Evolutionary conservation across 1,140 invertebrate species (phyloP), one percentile per base, ranked within the genome.

Genomic region (Euura lappo): DNA sequence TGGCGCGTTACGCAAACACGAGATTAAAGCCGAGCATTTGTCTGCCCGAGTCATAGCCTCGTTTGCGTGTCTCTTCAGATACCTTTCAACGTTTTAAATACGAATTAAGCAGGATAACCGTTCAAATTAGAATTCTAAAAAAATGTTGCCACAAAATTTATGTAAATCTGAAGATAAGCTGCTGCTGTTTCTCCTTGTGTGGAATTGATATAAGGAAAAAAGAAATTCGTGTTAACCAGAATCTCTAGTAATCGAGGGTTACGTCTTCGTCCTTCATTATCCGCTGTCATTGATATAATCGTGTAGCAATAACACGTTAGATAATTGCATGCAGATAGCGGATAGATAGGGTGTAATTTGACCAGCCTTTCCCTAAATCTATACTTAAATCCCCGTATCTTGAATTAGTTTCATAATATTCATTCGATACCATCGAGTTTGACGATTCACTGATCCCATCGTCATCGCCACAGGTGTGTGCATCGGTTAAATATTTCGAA

Each of bases 1-100:
- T 60, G 51, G 51, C 51, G 51, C 13, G 51, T 60, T 60, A 60
- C 51, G 51, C 51, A 60, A 60, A 60, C 51, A 60, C 51, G 51
- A n/a, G 28, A 28, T 28, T 28, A 28, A 28, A 28, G 28, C 28
- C 28, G 28, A 28, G 28, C 4, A n/a, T 60, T 60, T 3, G 51
- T 11, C 51, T 60, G 51, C 51, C 13, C 3, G 51, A n/a, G 3
- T 8, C 51, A 11, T 11, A 5, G 51, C 51, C 51, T 60, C 51
- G 51, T 60, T n/a, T n/a, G 51, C 6, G 51, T 60, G 13, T 60
- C 13, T 60, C 51, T 8, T n/a, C 4, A n/a, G 51, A 60, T 60
- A 60, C 10, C 10, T 60, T 60, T 60, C 51, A 60, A 60, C 51
- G 13, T 60, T 60, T 60, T n/a, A 60, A 60, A 3, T 4, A 60